Evolutionary conservation across 2,113 vertebrate species (phyloP).

Genomic region (Coptodon bakossiorum): DNA sequence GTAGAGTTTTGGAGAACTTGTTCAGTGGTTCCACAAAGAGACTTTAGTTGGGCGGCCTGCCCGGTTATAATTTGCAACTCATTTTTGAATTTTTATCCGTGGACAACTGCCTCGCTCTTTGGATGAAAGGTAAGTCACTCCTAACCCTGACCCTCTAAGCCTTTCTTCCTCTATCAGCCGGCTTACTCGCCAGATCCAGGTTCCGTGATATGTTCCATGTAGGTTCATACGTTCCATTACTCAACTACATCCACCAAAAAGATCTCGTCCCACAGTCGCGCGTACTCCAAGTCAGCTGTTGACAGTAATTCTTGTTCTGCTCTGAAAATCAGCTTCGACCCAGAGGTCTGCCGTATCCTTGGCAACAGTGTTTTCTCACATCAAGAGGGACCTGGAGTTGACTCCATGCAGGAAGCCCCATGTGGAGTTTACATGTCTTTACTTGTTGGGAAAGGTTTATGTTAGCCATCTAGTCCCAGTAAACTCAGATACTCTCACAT

Average conservation of each 20-base stretch:
- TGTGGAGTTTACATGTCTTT: background rate
- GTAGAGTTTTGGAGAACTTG: background rate
- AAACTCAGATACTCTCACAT: background rate
- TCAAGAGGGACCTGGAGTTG: background rate
- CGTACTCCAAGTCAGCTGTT: background rate
- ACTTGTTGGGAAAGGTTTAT: background rate
- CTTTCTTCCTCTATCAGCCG: background rate
- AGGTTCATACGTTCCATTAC: fast-evolving
- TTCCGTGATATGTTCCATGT: background rate
- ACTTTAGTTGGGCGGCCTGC: background rate
- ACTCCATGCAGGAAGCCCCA: background rate
- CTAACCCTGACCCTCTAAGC: background rate
- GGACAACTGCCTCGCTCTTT: background rate
- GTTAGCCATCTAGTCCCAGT: background rate
- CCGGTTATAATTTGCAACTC: background rate
- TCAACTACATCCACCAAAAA: background rate
- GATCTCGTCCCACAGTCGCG: background rate
- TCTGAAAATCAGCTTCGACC: background rate
- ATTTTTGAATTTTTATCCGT: background rate
- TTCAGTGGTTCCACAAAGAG: background rate
- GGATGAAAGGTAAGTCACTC: background rate
- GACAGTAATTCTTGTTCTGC: background rate
- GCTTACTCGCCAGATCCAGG: fast-evolving
- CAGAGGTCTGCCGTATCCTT: too few species aligned
- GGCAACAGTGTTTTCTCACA: background rate